A percentile compares a stretch with the other conserved stretches of the same genome.
Conservation (phyloP, 2,888 invertebrate species). For the Parnassius smintheus region DNA sequence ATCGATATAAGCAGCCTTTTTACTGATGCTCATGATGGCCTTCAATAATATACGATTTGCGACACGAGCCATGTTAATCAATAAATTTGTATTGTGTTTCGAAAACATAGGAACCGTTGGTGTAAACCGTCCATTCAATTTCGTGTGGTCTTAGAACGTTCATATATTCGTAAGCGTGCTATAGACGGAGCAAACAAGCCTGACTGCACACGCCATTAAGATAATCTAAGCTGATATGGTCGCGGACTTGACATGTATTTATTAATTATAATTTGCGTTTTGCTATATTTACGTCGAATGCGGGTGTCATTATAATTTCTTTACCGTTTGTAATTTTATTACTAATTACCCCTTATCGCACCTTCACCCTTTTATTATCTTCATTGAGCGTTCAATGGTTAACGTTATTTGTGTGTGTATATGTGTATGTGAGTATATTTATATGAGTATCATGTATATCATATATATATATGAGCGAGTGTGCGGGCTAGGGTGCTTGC, state of each 20-base stretch:
- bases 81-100: conserved; percentile 25
- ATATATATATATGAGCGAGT: too few relatives aligned
- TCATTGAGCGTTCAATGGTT: background rate
- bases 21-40: conserved; percentile 62
- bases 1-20: conserved; percentile 65
- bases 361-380: conserved; percentile 13
- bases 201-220: conserved; percentile 66
- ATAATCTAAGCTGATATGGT: conserved; percentile 58
- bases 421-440: background rate
- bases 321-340: conserved; percentile 15
- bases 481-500: too few relatives aligned
- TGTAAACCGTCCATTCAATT: conserved; percentile 11
- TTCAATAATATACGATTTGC: conserved; percentile 66
- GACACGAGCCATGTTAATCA: conserved; percentile 58
- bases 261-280: conserved; percentile 32
- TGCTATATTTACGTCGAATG: conserved; percentile 8
- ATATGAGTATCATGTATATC: too few relatives aligned
- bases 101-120: conserved; percentile 4
- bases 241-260: conserved; percentile 51
- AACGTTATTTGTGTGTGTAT: background rate
- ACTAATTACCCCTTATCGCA: conserved; percentile 15
- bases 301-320: conserved; percentile 23
- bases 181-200: conserved; percentile 59
- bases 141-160: conserved; percentile 18
- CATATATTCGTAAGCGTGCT: conserved; percentile 31